Base-by-base conservation (phyloP, 2,113 vertebrate species). In the Mionectes macconnelli region DNA sequence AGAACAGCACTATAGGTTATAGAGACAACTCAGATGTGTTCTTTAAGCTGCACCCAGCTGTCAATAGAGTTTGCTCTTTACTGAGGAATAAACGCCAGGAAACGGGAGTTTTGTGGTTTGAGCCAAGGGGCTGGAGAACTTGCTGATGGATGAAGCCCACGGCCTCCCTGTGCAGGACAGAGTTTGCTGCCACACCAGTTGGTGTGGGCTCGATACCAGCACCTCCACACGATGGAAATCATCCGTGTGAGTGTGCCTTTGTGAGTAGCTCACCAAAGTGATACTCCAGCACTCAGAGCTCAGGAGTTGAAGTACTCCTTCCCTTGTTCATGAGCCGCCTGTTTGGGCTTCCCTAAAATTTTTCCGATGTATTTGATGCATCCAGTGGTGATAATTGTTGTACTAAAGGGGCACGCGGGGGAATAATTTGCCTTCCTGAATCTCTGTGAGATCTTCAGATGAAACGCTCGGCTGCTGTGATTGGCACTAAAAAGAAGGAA, bases 381-480 rank as follows among this genome's bases (percentile, higher is more conserved):
- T 92, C 76, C 92, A 86, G 92, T 68, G 85, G 72, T 79, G 78
- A 92, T 96, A 96, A 96, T 95, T 96, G 79, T 89, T 93, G 78
- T 77, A 94, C 81, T 89, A 96, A 86, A 95, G 63, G 72, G 79
- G 45, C 63, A 39, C 9, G 2, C 45, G 63, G 35, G 74, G 59
- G 63, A 94, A 90, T 86, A 83, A 96, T 88, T 93, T 90, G 82
- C 84, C 85, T 90, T 83, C 96, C 85, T 95, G 87, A 92, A 96
- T 82, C 23, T 10, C 91, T 91, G 88, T 2, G 79, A 96, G 92
- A 63, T 66, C 89, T 66, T 52, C 78, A 93, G 66, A 93, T 91
- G 66, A 94, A 95, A 94, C 25, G 1, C 66, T 66, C 0, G 0
- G 87, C 67, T 79, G 78, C 67, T 18, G 50, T 96, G 93, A 89